Evolutionary conservation across 2,888 invertebrate genomes (phyloP).

Genomic region (Drosophila robusta): DNA sequence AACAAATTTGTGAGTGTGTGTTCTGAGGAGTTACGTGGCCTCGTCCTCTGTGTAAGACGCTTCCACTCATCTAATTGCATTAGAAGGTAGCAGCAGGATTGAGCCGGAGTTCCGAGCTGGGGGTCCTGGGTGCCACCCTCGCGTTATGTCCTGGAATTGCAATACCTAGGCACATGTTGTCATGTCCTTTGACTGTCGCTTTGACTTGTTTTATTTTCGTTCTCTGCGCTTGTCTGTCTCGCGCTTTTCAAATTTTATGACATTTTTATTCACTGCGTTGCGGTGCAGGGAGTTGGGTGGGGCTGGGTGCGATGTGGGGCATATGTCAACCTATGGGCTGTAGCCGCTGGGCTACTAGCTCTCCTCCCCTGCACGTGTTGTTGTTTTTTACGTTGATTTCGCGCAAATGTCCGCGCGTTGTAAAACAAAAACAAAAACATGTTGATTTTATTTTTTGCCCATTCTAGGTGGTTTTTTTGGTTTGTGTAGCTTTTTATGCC

Average conservation of each 20-base stretch:
- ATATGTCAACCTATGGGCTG: constrained; percentile 56
- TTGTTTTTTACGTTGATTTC: constrained; percentile 55
- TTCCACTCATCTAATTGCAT: constrained; percentile 75
- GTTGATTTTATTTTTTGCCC: constrained; percentile 49
- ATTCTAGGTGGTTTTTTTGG: constrained; percentile 12
- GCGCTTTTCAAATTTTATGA: constrained; percentile 79
- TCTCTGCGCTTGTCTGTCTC: constrained; percentile 55
- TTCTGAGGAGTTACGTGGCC: constrained; percentile 44
- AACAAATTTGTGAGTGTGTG: constrained; percentile 63
- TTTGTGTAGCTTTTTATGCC: constrained; percentile 36
- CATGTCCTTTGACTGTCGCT: constrained; percentile 37
- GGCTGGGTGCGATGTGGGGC: neutral
- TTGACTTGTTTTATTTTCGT: constrained; percentile 9
- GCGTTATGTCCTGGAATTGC: constrained; percentile 55
- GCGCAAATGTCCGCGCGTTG: constrained; percentile 53
- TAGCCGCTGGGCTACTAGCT: neutral
- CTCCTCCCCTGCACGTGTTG: constrained; percentile 2
- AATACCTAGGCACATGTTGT: constrained; percentile 68
- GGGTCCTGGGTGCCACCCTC: constrained; percentile 40
- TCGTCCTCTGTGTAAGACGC: constrained; percentile 18
- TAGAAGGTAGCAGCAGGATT: constrained; percentile 35
- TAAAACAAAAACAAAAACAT: constrained; percentile 53
- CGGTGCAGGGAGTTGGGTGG: neutral
- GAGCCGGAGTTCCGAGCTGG: constrained; percentile 7
- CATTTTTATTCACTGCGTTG: constrained; percentile 71